These are phyloP conservation scores for Hyphantria cunea DNA, from an alignment of 1,140 invertebrate species.

Conservation along the genomic window DNA sequence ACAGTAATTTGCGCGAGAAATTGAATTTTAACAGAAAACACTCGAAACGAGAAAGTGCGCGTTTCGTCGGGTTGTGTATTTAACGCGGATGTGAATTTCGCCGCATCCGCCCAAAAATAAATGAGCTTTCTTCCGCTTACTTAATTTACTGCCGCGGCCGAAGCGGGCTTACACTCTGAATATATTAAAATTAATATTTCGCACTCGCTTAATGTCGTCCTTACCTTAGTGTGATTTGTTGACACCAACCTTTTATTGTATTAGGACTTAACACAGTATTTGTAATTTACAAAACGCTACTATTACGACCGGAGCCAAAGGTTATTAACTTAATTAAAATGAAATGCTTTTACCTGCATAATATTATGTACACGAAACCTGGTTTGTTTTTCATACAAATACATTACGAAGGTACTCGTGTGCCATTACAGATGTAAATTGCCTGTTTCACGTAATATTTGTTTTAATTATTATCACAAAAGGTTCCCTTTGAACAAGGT, in stretches of 20 bases:
- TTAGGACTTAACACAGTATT: slow-evolving; percentile 28
- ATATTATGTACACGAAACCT: slow-evolving; percentile 3
- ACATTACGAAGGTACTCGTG: slow-evolving; percentile 8
- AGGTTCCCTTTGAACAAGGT: not conserved
- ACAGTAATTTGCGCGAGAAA: slow-evolving; percentile 72
- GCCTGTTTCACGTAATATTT: not conserved
- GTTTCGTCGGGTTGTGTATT: slow-evolving; percentile 71
- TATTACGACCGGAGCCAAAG: slow-evolving; percentile 25
- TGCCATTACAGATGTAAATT: not conserved
- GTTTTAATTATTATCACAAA: not conserved
- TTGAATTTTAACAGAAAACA: slow-evolving; percentile 77
- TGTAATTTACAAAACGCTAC: slow-evolving; percentile 25
- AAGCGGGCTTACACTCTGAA: slow-evolving; percentile 54
- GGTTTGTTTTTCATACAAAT: slow-evolving; percentile 10
- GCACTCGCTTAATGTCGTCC: slow-evolving; percentile 55
- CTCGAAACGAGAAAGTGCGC: slow-evolving; percentile 62
- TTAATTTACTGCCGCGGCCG: slow-evolving; percentile 74
- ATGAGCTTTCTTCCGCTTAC: slow-evolving; percentile 80
- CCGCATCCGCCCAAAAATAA: slow-evolving; percentile 78
- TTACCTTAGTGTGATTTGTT: slow-evolving; percentile 59
- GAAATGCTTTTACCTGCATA: slow-evolving; percentile 19
- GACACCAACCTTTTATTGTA: slow-evolving; percentile 43
- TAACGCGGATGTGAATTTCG: slow-evolving; percentile 79
- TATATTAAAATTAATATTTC: slow-evolving; percentile 79
- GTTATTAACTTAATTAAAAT: slow-evolving; percentile 23